These are phyloP conservation scores for Leptinotarsa rubiginosa DNA, from an alignment of 2,888 invertebrate genomes.

Conservation along the genomic window DNA sequence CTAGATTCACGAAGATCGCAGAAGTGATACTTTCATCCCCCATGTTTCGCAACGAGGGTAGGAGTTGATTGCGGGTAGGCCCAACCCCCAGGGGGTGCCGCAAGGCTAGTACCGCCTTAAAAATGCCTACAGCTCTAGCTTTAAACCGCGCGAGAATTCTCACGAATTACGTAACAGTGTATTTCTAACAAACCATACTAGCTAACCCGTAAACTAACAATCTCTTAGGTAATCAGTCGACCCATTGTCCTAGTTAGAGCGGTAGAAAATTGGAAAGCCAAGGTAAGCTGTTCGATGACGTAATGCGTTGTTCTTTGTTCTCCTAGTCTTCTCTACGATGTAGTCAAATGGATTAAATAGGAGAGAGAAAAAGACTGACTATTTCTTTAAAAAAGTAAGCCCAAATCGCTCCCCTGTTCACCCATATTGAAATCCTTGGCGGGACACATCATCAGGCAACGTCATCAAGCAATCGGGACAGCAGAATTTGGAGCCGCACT, in stretches of 20 bases:
- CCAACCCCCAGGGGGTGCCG: neutral
- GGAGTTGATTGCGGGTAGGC: conserved; percentile 8
- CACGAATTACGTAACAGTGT: neutral
- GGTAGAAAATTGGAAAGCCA: conserved; percentile 16
- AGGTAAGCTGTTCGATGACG: conserved; percentile 17
- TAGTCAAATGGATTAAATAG: conserved; percentile 58
- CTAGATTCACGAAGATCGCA: neutral
- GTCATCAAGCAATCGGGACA: neutral
- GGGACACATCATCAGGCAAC: conserved; percentile 45
- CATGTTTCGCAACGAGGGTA: conserved; percentile 3
- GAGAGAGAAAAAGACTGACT: conserved; percentile 64
- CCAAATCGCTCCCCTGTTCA: conserved; percentile 61
- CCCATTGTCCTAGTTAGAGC: neutral
- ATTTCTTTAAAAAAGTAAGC: conserved; percentile 58
- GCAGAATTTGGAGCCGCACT: neutral
- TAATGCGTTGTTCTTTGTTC: conserved; percentile 16
- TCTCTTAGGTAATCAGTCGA: conserved; percentile 5
- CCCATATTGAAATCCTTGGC: conserved; percentile 48
- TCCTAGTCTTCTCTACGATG: conserved; percentile 17
- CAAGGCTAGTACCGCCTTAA: conserved; percentile 10
- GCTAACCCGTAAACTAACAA: conserved; percentile 1
- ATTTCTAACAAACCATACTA: neutral
- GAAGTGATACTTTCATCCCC: conserved; percentile 1
- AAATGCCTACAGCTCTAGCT: neutral
- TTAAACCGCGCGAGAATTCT: neutral